Percentiles rank a stretch among this genome's conserved stretches.
Conservation (phyloP, 2,888 invertebrate genomes). For the Meganola albula region DNA sequence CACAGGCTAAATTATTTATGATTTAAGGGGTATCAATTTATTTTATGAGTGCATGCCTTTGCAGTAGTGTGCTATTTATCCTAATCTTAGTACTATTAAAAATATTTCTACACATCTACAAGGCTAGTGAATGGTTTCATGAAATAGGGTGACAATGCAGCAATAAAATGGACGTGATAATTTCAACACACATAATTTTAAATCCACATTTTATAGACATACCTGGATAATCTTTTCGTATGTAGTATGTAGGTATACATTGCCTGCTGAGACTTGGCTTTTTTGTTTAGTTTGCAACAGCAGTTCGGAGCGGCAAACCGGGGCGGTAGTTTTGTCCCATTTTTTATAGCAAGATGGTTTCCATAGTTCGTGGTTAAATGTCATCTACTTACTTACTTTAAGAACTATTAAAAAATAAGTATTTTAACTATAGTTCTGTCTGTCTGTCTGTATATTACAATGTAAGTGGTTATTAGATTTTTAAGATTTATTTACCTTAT, state of each 20-base stretch:
- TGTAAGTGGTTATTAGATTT: background rate
- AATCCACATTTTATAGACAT: constrained; percentile 32
- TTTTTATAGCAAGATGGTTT: constrained; percentile 21
- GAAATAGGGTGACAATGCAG: constrained; percentile 22
- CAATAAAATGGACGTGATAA: constrained; percentile 18
- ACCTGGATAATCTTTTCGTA: constrained; percentile 34
- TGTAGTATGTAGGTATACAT: constrained; percentile 39
- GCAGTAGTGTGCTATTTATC: no score
- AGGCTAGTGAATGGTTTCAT: no score
- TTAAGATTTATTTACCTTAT: background rate
- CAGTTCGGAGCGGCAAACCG: constrained; percentile 30
- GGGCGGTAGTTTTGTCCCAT: constrained; percentile 17
- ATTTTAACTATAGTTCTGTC: no score
- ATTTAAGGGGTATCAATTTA: no score
- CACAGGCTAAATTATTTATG: no score
- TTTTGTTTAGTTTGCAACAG: constrained; percentile 22
- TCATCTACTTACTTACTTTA: no score
- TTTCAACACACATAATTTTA: constrained; percentile 35
- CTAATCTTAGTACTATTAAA: no score
- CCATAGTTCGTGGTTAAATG: constrained; percentile 15
- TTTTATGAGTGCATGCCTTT: no score
- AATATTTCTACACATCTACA: no score
- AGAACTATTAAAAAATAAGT: no score
- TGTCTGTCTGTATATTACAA: no score
- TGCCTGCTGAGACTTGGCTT: constrained; percentile 35